Evolutionary conservation across 2,113 vertebrate genomes (phyloP), one percentile per base, ranked within the genome.

Genomic region (Uropsilus gracilis): DNA sequence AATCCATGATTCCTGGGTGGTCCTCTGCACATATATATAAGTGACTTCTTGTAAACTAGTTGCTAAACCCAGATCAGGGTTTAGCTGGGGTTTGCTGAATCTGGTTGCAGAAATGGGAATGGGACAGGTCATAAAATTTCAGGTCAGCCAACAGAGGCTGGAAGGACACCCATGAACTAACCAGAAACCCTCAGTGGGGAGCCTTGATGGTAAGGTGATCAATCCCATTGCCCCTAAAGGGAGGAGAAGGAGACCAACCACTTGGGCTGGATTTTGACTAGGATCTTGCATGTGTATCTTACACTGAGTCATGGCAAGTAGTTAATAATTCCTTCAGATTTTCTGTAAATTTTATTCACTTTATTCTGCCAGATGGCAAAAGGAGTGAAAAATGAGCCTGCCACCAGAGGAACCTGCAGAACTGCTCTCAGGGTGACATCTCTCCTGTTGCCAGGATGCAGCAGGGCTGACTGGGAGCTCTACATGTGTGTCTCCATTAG

Each of bases 301-400:
- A 20, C 37, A 59, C 0, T 68, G 72, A 50, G 53, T 90, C 44
- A 53, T 20, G 1, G 44, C 13, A 44, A 86, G 28, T 76, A 28
- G 34, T 95, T 95, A 48, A 78, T 66, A 72, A 75, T 84, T 89
- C 46, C 44, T 80, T 17, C 57, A 9, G 7, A 71, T 76, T 87
- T 89, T 72, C 90, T 91, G 16, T 63, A 72, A 66, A 81, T 44
- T 89, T 34, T 68, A 22, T 34, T 72, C 22, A 39, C 32, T 50
- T 82, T 55, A 20, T 68, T 61, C 78, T 93, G 44, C 28, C 24
- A 53, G 66, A 2, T 34, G 48, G 50, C 42, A 72, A n/a, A 78
- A 61, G 26, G 16, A 13, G 28, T 59, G 39, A 69, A 59, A 72
- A 50, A 57, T 8, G 24, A 32, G 4, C n/a, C 34, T 48, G 5